Evolutionary conservation across 2,797 vertebrate genomes (phyloP).

Genomic region (Thalassophryne amazonica): DNA sequence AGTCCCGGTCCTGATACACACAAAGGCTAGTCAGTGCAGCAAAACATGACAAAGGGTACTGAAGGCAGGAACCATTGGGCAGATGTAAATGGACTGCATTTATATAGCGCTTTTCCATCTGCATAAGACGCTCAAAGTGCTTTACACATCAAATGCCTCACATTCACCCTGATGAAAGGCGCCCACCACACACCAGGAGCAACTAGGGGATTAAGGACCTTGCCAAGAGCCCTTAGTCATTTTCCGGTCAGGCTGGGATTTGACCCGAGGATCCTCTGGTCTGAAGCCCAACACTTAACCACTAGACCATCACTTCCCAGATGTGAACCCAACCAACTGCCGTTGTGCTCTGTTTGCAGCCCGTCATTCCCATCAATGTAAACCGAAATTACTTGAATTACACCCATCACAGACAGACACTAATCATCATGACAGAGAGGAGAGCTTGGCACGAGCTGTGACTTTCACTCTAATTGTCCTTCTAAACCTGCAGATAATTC

Average conservation of each 20-base stretch:
- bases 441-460: slow-evolving; percentile 10
- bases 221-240: no score
- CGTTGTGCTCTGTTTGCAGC: not conserved
- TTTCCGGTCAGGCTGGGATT: no score
- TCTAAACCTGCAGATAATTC: slow-evolving; percentile 35
- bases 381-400: slow-evolving; percentile 10
- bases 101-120: no score
- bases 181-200: no score
- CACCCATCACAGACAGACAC: not conserved
- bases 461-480: slow-evolving; percentile 34
- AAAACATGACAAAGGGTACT: not conserved
- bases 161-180: no score
- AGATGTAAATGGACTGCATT: not conserved
- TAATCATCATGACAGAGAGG: slow-evolving; percentile 14
- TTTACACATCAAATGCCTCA: no score
- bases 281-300: no score
- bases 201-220: no score
- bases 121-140: no score
- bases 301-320: no score
- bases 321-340: not conserved
- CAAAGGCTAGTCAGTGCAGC: not conserved
- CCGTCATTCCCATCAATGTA: not conserved
- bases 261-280: no score
- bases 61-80: not conserved
- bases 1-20: slow-evolving; percentile 87